Percentiles rank a stretch among this genome's conserved stretches.
These are phyloP conservation scores for Coelopa frigida DNA, from an alignment of 1,140 invertebrate genomes.

Conservation along the genomic window DNA sequence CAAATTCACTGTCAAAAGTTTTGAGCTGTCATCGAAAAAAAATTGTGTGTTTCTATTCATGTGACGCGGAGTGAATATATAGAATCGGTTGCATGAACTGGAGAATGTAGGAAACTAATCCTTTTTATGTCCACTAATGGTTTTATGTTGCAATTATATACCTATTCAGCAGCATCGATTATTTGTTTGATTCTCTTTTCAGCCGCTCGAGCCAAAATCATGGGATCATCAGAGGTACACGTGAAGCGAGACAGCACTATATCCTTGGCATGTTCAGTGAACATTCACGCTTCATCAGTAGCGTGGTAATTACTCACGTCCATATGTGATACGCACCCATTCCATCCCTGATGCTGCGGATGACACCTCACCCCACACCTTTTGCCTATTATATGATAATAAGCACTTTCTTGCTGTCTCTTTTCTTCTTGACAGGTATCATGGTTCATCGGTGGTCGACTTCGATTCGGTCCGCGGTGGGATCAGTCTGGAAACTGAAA, in stretches of 20 bases:
- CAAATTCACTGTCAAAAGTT: too few species aligned
- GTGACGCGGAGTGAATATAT: too few species aligned
- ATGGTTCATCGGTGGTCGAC: conserved; percentile 70
- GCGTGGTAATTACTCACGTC: conserved; percentile 31
- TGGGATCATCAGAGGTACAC: conserved; percentile 77
- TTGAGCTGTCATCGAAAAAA: too few species aligned
- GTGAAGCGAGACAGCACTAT: conserved; percentile 87
- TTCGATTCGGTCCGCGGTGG: conserved; percentile 80
- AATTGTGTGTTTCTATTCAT: too few species aligned
- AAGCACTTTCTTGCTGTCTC: neutral
- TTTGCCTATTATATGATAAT: neutral
- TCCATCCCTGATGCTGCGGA: too few species aligned
- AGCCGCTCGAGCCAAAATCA: conserved; percentile 80
- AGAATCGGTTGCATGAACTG: too few species aligned
- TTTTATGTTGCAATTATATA: too few species aligned
- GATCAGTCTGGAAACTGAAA: conserved; percentile 85
- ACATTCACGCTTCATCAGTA: conserved; percentile 68
- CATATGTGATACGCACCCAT: too few species aligned
- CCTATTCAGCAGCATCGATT: too few species aligned
- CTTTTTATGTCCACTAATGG: too few species aligned
- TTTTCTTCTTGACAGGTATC: conserved; percentile 51
- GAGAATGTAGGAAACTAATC: too few species aligned
- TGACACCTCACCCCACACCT: neutral
- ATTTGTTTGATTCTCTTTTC: too few species aligned
- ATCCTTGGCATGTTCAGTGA: conserved; percentile 79